A percentile compares a stretch with the other conserved stretches of the same genome.
Evolutionary conservation across 2,113 vertebrate species (phyloP).

Genomic region (Myocastor coypus): DNA sequence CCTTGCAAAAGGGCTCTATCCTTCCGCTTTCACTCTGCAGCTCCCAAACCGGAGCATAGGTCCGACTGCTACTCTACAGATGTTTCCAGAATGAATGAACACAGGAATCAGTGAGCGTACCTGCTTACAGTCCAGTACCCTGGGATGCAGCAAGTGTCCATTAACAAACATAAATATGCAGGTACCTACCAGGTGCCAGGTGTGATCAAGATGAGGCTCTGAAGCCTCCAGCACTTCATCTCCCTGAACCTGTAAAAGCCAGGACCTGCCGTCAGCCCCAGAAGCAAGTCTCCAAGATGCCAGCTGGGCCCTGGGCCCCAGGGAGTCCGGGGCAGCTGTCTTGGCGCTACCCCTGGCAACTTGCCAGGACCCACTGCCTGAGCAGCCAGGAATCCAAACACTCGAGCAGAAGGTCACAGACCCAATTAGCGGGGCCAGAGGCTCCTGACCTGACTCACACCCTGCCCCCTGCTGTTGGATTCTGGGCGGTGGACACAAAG

Average conservation of each 20-base stretch:
- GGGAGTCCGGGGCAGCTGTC: slow-evolving; percentile 32
- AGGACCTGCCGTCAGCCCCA: background rate
- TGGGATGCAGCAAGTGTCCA: background rate
- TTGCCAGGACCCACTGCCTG: slow-evolving; percentile 68
- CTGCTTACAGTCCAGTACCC: background rate
- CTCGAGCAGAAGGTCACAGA: slow-evolving; percentile 77
- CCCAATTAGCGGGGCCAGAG: slow-evolving; percentile 78
- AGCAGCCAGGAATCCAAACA: slow-evolving; percentile 72
- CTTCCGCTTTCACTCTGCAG: background rate
- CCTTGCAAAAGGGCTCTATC: background rate
- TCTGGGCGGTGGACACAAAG: slow-evolving; percentile 34
- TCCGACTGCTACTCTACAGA: background rate
- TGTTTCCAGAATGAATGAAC: background rate
- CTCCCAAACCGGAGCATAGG: background rate
- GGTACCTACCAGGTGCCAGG: background rate
- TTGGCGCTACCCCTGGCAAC: slow-evolving; percentile 50
- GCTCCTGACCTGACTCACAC: slow-evolving; percentile 60
- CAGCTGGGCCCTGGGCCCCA: slow-evolving; percentile 62
- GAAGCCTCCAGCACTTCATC: background rate
- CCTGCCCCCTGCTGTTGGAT: background rate
- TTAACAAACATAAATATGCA: background rate
- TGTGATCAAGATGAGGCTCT: background rate
- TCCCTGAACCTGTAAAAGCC: background rate
- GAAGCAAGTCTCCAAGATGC: slow-evolving; percentile 58
- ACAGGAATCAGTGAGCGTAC: background rate